Evolutionary conservation across 2,888 invertebrate genomes (phyloP), one percentile per base, ranked within the genome.

Genomic region (Phlogophora meticulosa): DNA sequence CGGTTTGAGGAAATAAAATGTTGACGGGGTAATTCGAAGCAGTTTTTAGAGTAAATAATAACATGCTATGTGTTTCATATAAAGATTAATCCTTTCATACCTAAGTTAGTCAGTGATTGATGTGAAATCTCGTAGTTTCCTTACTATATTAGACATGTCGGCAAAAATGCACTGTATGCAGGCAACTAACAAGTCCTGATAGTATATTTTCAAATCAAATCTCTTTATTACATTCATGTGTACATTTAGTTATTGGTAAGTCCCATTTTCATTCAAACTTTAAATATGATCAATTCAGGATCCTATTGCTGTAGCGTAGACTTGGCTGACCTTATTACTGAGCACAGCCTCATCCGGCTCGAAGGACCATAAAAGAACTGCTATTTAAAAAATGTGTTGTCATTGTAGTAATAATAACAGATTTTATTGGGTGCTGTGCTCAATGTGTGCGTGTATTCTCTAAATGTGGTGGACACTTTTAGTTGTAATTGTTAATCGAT

Each of bases 401-500:
- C 2, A 28, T 28, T 28, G 5, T 28, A n/a, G n/a, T n/a, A n/a
- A n/a, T n/a, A n/a, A n/a, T n/a, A n/a, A n/a, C n/a, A n/a, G n/a
- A n/a, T n/a, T n/a, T n/a, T n/a, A n/a, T n/a, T n/a, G 28, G 28
- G 2, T 4, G 4, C 28, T 28, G 28, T 4, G 28, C 28, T 5
- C 28, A 28, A 7, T 36, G 36, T n/a, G 10, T 28, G 43, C 11
- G 20, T 67, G n/a, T 36, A 43, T 7, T 4, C 4, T 57, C 56
- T 34, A 20, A n/a, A 38, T 10, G 55, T 56, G 5, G 2, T 15
- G 9, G 1, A 20, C 9, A 38, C 17, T 7, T 38, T 10, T 24
- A 17, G 15, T 38, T 48, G 36, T 17, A 69, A 32, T 13, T 40
- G 15, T 38, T 38, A 24, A 69, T 70, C 70, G 57, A 66, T 62